A percentile compares a stretch with the other conserved stretches of the same genome.
phyloP scores from a whole-genome alignment of 2,888 invertebrate genomes.

The Mesoligia furuncula region DNA sequence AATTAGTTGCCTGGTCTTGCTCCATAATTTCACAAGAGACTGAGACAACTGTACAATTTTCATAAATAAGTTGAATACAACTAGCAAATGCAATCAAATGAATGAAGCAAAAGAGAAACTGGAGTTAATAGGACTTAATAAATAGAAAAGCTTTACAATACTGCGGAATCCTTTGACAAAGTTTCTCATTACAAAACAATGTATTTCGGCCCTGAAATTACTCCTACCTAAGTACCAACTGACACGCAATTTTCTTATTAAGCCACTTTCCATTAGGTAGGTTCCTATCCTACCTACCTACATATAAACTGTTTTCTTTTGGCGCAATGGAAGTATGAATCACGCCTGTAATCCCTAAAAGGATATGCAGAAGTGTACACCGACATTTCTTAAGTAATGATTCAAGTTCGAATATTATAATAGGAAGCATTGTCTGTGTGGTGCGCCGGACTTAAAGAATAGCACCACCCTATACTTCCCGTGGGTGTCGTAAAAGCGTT shows the following conservation, averaged over 20 bases:
- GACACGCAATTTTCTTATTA: conserved; percentile 29
- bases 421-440: too few relatives aligned
- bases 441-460: too few relatives aligned
- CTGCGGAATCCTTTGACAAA: not conserved
- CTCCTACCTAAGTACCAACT: not conserved
- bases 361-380: not conserved
- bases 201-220: conserved; percentile 10
- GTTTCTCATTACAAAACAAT: not conserved
- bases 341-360: not conserved
- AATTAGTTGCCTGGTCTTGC: conserved; percentile 1
- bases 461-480: too few relatives aligned
- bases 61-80: not conserved
- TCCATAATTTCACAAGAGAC: conserved; percentile 27
- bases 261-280: conserved; percentile 1
- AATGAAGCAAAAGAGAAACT: not conserved
- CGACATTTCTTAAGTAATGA: not conserved
- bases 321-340: not conserved
- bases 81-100: not conserved
- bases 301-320: not conserved
- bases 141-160: not conserved
- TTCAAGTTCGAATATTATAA: not conserved
- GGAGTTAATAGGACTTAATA: not conserved
- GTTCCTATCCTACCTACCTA: not conserved
- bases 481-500: too few relatives aligned
- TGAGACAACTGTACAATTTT: not conserved